A percentile compares a stretch with the other conserved stretches of the same genome.
Conservation (phyloP, 2,888 invertebrate genomes). For the Cephus nigrinus region DNA sequence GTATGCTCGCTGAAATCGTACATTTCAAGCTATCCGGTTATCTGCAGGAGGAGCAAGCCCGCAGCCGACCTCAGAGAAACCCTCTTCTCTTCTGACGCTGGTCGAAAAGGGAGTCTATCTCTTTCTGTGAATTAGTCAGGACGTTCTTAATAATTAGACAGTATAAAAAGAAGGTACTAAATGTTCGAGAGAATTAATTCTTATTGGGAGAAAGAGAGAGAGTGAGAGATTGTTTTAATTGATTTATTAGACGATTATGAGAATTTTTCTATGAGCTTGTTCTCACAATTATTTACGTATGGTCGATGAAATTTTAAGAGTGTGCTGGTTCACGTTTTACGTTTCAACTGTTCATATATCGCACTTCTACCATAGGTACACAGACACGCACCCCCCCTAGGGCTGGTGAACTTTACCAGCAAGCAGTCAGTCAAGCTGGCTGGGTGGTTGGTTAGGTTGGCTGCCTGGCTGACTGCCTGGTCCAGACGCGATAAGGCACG, state of each 20-base stretch:
- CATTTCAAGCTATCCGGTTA: conserved; percentile 54
- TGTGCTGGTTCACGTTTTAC: background rate
- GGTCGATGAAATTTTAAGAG: background rate
- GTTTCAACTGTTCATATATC: background rate
- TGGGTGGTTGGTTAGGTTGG: conserved; percentile 43
- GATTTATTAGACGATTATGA: background rate
- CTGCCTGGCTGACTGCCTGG: conserved; percentile 54
- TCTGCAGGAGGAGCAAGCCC: conserved; percentile 52
- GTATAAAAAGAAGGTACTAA: background rate
- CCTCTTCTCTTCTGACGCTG: background rate
- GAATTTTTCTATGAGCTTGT: background rate
- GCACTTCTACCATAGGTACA: background rate
- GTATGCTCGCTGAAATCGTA: conserved; percentile 49
- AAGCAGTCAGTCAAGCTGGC: conserved; percentile 49
- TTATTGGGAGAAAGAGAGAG: background rate
- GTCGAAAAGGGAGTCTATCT: background rate
- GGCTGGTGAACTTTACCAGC: conserved; percentile 37
- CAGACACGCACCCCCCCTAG: conserved; percentile 8
- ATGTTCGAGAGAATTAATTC: background rate
- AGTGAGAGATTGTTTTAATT: background rate
- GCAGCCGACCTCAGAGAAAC: conserved; percentile 38
- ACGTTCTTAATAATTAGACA: background rate
- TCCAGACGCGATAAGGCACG: conserved; percentile 64
- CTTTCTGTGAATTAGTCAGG: background rate
- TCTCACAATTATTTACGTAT: background rate